phyloP scores from a whole-genome alignment of 2,113 vertebrate species.

The Lampris megalopsis region DNA sequence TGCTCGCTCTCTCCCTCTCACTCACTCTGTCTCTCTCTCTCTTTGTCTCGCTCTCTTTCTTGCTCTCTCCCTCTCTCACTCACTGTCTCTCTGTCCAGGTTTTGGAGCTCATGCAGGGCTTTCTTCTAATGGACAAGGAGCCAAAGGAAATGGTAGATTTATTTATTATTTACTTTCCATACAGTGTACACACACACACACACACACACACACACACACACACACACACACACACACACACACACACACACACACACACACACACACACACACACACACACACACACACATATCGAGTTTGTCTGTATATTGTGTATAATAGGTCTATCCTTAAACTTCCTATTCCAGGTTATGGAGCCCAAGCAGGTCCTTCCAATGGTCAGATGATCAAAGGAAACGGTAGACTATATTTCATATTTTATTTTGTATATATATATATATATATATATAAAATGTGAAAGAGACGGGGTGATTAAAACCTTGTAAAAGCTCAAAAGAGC shows the following conservation, averaged over 20 bases:
- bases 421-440: not conserved
- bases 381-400: slow-evolving; percentile 19
- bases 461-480: too few species aligned
- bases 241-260: not conserved
- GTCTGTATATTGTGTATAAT: too few species aligned
- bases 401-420: not conserved
- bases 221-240: not conserved
- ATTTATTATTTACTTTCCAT: not conserved
- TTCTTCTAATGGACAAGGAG: slow-evolving; percentile 39
- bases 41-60: too few species aligned
- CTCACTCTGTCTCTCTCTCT: too few species aligned
- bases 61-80: too few species aligned
- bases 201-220: not conserved
- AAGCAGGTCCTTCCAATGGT: not conserved
- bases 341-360: slow-evolving; percentile 5
- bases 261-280: not conserved
- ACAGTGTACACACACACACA: not conserved
- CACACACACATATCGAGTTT: not conserved
- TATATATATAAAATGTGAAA: not conserved
- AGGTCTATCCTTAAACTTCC: too few species aligned
- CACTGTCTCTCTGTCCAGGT: too few species aligned
- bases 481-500: too few species aligned
- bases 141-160: slow-evolving; percentile 37
- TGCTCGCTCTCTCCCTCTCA: too few species aligned
- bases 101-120: slow-evolving; percentile 30